Conservation (phyloP, 2,888 invertebrate species). For the Allolobophora icterica region DNA sequence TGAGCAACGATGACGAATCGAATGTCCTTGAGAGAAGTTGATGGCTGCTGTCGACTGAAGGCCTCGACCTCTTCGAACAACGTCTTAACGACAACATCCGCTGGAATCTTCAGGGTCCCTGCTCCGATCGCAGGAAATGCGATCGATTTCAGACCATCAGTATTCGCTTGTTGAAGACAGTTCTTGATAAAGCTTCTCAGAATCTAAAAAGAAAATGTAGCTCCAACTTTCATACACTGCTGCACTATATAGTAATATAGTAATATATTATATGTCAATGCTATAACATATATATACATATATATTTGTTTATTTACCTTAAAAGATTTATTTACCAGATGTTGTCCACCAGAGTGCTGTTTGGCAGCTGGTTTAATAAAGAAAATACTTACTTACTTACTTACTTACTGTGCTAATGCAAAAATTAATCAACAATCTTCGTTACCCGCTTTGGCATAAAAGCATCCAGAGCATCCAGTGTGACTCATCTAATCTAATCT, state of each 20-base stretch:
- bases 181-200: background rate
- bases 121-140: constrained; percentile 58
- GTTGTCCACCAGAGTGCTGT: too few species aligned
- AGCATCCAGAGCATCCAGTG: background rate
- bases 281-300: too few species aligned
- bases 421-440: background rate
- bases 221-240: background rate
- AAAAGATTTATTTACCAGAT: too few species aligned
- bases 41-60: constrained; percentile 49
- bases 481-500: too few species aligned
- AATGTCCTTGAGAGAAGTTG: constrained; percentile 49
- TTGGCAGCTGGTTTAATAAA: too few species aligned
- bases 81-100: constrained; percentile 50
- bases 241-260: too few species aligned
- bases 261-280: too few species aligned
- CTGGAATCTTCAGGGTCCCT: constrained; percentile 54
- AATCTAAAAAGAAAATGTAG: background rate
- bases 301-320: too few species aligned
- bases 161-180: constrained; percentile 34
- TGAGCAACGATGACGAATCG: constrained; percentile 49
- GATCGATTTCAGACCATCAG: constrained; percentile 48
- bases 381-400: too few species aligned
- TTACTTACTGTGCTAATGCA: too few species aligned
- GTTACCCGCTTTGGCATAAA: background rate
- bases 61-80: constrained; percentile 52